Conservation (phyloP, 1,140 invertebrate species). For the Drosophila trapezifrons region DNA sequence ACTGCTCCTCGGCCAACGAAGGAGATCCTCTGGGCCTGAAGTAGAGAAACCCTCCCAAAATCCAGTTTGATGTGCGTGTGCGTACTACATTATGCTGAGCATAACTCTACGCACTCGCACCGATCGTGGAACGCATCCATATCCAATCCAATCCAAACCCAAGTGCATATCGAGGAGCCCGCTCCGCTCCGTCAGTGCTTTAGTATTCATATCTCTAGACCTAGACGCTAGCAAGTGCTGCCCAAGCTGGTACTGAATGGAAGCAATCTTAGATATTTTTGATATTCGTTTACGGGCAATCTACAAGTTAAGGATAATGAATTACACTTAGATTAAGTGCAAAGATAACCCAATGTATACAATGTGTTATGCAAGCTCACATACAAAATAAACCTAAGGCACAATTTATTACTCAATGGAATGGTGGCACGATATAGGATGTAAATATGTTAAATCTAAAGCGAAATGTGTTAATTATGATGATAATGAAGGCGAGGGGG, state of each 20-base stretch:
- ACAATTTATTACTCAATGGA: conserved; percentile 45
- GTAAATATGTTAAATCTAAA: not conserved
- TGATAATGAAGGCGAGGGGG: not conserved
- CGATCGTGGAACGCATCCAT: conserved; percentile 15
- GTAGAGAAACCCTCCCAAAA: conserved; percentile 8
- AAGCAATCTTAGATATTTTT: conserved; percentile 37
- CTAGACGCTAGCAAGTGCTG: conserved; percentile 38
- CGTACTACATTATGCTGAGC: conserved; percentile 68
- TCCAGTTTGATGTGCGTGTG: conserved; percentile 35
- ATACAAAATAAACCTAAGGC: conserved; percentile 52
- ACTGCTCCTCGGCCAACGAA: conserved; percentile 65
- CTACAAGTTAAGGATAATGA: conserved; percentile 24
- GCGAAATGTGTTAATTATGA: not conserved
- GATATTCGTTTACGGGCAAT: conserved; percentile 40
- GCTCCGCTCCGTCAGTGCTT: conserved; percentile 53
- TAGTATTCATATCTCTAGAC: conserved; percentile 61
- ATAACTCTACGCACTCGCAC: conserved; percentile 53
- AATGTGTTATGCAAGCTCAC: conserved; percentile 44
- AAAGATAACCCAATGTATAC: conserved; percentile 21
- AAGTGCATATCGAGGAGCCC: conserved; percentile 61
- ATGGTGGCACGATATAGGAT: conserved; percentile 3
- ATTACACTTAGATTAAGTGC: conserved; percentile 39
- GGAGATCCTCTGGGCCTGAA: conserved; percentile 34
- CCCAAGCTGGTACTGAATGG: conserved; percentile 24
- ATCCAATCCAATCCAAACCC: conserved; percentile 50